Base-by-base conservation (phyloP, 2,888 invertebrate genomes). In the Caradrina clavipalpis region DNA sequence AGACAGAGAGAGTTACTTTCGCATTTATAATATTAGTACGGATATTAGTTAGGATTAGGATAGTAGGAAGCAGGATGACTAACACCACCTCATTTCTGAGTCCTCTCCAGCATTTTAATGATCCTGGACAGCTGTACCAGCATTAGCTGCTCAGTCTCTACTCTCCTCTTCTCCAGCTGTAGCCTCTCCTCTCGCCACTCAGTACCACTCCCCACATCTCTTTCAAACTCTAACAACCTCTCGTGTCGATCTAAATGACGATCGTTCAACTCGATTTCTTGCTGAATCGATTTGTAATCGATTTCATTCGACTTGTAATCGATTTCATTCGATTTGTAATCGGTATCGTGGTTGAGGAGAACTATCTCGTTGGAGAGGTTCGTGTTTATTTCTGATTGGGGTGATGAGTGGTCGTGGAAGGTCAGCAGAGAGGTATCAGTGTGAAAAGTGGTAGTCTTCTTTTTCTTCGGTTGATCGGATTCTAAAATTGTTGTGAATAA, bases 81-180 rank as follows among this genome's bases (percentile, higher is more conserved):
- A 54, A 17, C 35, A 66, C 47, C 55, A 85, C 76, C 35, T 93
- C 88, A 94, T 71, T 89, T 89, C 53, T 86, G 88, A 55, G 89
- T 92, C 69, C 83, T 87, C 76, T 94, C 94, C 82, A 95, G 74
- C 63, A 95, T 86, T 17, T 85, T 88, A 26, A 94, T 82, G 15
- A 95, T 94, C 82, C 84, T 93, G 0, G 91, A 83, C 1, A 95
- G 71, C 65, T 93, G 90, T n/a, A 82, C 71, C 73, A 94, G 70
- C 70, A 95, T 87, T 21, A 91, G 70, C 55, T 88, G 83, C 22
- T 93, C 90, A 11, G 87, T 87, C 35, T 91, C 89, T 8, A 86
- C 35, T 26, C 87, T 78, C 45, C 80, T 81, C 64, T 71, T 85
- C 31, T 90, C 89, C 0, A 86, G 8, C 0, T 66, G 69, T 4